phyloP scores from a whole-genome alignment of 1,140 invertebrate species.

The Drosophila ananassae region DNA sequence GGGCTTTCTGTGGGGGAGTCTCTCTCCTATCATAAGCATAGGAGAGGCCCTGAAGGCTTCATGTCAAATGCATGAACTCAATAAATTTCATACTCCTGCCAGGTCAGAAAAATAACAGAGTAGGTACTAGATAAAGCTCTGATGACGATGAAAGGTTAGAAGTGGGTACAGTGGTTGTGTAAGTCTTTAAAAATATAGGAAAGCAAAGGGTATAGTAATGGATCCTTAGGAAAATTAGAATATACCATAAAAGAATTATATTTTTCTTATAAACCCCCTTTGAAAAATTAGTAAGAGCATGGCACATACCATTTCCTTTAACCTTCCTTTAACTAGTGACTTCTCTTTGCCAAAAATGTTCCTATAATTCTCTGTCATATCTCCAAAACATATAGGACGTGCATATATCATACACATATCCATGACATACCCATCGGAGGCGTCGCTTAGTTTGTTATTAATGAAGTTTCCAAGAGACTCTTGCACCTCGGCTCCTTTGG shows the following conservation, averaged over 20 bases:
- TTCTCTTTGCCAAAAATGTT: conserved; percentile 12
- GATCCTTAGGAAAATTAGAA: too few relatives aligned
- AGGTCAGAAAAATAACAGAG: conserved; percentile 32
- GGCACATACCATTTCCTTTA: too few relatives aligned
- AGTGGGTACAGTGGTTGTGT: conserved; percentile 22
- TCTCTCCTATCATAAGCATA: conserved; percentile 56
- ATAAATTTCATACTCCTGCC: conserved; percentile 65
- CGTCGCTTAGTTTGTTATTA: conserved; percentile 73
- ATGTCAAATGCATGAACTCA: conserved; percentile 75
- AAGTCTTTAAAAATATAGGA: background rate
- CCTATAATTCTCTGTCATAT: conserved; percentile 55
- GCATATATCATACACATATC: conserved; percentile 31
- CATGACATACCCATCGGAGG: conserved; percentile 49
- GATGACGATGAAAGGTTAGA: conserved; percentile 49
- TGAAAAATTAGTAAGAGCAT: too few relatives aligned
- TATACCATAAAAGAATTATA: too few relatives aligned
- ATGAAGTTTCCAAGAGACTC: conserved; percentile 67
- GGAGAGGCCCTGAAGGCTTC: conserved; percentile 71
- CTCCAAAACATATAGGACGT: conserved; percentile 14
- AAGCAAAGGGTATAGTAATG: too few relatives aligned
- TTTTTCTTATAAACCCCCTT: too few relatives aligned
- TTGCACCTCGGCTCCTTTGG: conserved; percentile 48
- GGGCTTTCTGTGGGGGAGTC: conserved; percentile 4
- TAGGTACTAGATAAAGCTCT: conserved; percentile 18
- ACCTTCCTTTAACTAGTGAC: too few relatives aligned